Conservation (phyloP, 2,888 invertebrate species). For the Lysandra coridon region DNA sequence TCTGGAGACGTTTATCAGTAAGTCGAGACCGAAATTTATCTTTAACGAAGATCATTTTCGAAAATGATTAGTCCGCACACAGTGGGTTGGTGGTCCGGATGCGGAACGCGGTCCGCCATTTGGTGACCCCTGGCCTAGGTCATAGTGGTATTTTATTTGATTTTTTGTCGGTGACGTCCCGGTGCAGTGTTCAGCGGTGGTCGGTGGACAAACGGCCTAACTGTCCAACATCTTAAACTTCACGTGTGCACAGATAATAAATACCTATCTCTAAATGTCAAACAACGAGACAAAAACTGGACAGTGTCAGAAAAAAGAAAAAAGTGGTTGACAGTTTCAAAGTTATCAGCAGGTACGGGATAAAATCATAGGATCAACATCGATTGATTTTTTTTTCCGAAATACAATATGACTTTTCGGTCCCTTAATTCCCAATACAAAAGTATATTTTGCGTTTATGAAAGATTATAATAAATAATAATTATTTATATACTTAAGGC, state of each 20-base stretch:
- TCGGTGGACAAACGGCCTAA: constrained; percentile 38
- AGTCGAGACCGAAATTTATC: too few relatives aligned
- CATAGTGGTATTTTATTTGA: too few relatives aligned
- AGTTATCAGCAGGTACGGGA: neutral
- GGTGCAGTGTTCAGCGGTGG: too few relatives aligned
- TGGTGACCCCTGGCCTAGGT: too few relatives aligned
- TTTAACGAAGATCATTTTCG: too few relatives aligned
- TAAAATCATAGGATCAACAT: neutral
- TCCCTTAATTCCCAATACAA: neutral
- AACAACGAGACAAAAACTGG: constrained; percentile 8
- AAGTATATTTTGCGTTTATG: neutral
- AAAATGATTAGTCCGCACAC: too few relatives aligned
- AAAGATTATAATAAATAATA: too few relatives aligned
- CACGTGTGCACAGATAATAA: constrained; percentile 53
- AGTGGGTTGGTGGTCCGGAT: too few relatives aligned
- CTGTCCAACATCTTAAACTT: constrained; percentile 66
- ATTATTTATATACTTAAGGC: too few relatives aligned
- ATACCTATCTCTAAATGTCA: constrained; percentile 46
- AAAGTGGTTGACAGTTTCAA: constrained; percentile 5
- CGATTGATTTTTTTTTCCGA: neutral
- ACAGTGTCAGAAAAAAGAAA: neutral
- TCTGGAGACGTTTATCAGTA: too few relatives aligned
- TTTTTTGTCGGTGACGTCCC: too few relatives aligned
- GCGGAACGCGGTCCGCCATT: too few relatives aligned
- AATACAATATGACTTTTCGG: neutral